A percentile compares a stretch with the other conserved stretches of the same genome.
These are phyloP conservation scores for Silurus lanzhouensis DNA, from an alignment of 2,797 vertebrate genomes.

Conservation along the genomic window DNA sequence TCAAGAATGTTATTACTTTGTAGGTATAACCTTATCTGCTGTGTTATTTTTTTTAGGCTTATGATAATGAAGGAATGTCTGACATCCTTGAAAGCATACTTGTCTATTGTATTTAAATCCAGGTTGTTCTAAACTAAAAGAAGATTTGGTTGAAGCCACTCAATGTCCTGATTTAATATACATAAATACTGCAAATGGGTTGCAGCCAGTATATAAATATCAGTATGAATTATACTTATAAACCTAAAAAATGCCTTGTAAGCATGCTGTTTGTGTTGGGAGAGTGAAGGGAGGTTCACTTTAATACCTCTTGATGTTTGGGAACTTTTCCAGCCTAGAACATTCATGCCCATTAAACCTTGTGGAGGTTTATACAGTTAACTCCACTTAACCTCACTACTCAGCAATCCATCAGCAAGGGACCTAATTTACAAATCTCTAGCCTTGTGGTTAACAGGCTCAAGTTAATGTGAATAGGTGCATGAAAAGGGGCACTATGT, in stretches of 20 bases:
- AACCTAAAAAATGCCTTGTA: not conserved
- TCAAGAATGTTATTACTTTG: not conserved
- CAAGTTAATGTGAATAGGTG: not conserved
- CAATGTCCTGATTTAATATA: not conserved
- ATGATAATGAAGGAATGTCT: too few species aligned
- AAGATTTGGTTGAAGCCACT: not conserved
- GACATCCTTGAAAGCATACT: too few species aligned
- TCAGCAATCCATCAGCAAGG: constrained; percentile 30
- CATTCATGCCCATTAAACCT: constrained; percentile 1
- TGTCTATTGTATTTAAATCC: not conserved
- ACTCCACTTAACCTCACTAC: constrained; percentile 41
- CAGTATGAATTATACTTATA: not conserved
- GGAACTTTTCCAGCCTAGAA: constrained; percentile 20
- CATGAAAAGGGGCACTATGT: constrained; percentile 8
- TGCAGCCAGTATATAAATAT: not conserved
- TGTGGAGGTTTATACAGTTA: constrained; percentile 19
- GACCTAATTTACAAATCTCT: constrained; percentile 38
- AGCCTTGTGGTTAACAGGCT: constrained; percentile 5
- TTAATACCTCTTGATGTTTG: constrained; percentile 17
- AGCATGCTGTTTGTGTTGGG: constrained; percentile 1
- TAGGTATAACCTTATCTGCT: too few species aligned
- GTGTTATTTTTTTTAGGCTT: too few species aligned
- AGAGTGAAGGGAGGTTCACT: not conserved
- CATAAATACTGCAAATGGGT: not conserved
- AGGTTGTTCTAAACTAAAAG: not conserved